These are phyloP conservation scores for Nasonia longicornis DNA, from an alignment of 1,140 invertebrate species.

Conservation along the genomic window DNA sequence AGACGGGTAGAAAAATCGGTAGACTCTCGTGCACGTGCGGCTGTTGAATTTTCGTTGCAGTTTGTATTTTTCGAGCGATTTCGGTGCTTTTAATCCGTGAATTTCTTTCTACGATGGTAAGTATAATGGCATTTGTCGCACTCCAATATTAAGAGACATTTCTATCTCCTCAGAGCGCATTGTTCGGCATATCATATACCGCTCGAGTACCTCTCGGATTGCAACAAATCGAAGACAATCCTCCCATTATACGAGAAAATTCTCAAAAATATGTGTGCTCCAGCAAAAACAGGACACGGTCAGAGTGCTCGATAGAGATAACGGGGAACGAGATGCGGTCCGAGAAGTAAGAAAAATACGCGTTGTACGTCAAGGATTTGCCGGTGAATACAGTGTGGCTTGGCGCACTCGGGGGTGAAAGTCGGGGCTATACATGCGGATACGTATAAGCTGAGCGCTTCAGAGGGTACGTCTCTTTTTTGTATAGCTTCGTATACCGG, in stretches of 20 bases:
- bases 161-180: no score
- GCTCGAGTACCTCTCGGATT: no score
- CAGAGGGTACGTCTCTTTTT: not conserved
- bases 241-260: not conserved
- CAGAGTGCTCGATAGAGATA: slow-evolving; percentile 26
- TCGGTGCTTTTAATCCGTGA: no score
- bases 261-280: not conserved
- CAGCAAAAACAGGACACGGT: not conserved
- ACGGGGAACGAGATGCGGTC: not conserved
- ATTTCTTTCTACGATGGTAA: no score
- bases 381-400: slow-evolving; percentile 15
- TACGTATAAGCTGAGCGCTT: not conserved
- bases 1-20: no score
- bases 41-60: no score
- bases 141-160: no score
- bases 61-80: no score
- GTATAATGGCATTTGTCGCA: no score
- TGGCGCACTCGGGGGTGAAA: not conserved
- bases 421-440: not conserved
- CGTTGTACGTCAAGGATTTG: slow-evolving; percentile 25
- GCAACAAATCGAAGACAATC: not conserved
- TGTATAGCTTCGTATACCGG: not conserved
- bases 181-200: no score
- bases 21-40: no score
- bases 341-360: slow-evolving; percentile 34